Conservation (phyloP, 2,797 vertebrate species). For the Clarias platycephalus region DNA sequence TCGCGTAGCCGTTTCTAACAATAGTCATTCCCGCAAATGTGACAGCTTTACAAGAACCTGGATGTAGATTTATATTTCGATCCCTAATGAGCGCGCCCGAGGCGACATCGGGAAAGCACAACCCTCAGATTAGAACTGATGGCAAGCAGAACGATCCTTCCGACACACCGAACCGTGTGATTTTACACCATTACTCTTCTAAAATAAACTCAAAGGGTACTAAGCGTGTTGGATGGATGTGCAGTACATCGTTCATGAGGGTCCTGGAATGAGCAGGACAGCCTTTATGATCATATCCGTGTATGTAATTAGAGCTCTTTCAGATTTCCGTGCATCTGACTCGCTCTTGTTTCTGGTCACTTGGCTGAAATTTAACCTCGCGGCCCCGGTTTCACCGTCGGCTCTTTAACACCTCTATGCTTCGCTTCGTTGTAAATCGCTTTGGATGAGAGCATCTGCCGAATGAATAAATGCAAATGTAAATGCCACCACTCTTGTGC, state of each 20-base stretch:
- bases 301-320: neutral
- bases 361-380: constrained; percentile 1
- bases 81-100: neutral
- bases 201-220: neutral
- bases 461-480: constrained; percentile 26
- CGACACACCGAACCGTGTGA: neutral
- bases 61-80: constrained; percentile 12
- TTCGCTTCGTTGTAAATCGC: constrained; percentile 5
- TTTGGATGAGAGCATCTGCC: constrained; percentile 8
- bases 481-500: constrained; percentile 8
- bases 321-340: neutral
- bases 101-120: neutral
- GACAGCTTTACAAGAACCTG: neutral
- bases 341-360: neutral
- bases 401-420: constrained; percentile 14
- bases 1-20: neutral
- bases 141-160: constrained; percentile 2
- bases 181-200: constrained; percentile 8
- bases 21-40: neutral
- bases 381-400: constrained; percentile 6
- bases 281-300: neutral
- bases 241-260: neutral
- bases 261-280: neutral
- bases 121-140: neutral
- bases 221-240: neutral